phyloP scores from a whole-genome alignment of 2,113 vertebrate genomes.

The Orycteropus afer region DNA sequence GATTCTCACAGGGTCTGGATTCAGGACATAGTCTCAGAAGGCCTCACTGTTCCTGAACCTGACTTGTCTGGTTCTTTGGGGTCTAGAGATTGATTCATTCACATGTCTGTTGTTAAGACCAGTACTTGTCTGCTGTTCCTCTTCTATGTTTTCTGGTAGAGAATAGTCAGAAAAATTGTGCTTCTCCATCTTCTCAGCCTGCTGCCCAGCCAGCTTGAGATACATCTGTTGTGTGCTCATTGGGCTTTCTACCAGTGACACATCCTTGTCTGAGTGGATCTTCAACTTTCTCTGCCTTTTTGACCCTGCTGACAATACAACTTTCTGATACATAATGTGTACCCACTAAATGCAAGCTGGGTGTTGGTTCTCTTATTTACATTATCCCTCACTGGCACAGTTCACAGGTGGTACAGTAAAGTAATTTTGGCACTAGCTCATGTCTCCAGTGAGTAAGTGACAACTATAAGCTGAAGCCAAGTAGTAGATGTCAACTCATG shows the following conservation, averaged over 20 bases:
- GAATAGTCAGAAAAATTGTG: background rate
- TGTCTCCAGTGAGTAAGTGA: background rate
- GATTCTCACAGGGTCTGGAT: background rate
- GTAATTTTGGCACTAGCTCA: background rate
- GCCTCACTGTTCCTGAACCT: background rate
- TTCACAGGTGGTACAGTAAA: background rate
- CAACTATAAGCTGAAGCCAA: background rate
- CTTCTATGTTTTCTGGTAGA: background rate
- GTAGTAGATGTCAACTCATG: background rate
- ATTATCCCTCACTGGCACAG: background rate
- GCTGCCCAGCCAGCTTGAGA: background rate
- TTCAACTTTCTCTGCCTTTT: background rate
- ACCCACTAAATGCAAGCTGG: too few species aligned
- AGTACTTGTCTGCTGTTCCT: background rate
- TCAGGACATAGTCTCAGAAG: background rate
- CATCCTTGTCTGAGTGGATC: background rate
- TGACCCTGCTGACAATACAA: background rate
- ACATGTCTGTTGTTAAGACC: background rate
- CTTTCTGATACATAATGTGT: background rate
- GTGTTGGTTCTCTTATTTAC: fast-evolving
- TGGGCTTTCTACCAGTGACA: background rate
- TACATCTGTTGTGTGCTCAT: background rate
- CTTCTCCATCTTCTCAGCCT: background rate
- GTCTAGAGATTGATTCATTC: background rate
- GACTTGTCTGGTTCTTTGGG: too few species aligned